These are phyloP conservation scores for Escarpia spicata DNA, from an alignment of 2,888 invertebrate species.

Conservation along the genomic window DNA sequence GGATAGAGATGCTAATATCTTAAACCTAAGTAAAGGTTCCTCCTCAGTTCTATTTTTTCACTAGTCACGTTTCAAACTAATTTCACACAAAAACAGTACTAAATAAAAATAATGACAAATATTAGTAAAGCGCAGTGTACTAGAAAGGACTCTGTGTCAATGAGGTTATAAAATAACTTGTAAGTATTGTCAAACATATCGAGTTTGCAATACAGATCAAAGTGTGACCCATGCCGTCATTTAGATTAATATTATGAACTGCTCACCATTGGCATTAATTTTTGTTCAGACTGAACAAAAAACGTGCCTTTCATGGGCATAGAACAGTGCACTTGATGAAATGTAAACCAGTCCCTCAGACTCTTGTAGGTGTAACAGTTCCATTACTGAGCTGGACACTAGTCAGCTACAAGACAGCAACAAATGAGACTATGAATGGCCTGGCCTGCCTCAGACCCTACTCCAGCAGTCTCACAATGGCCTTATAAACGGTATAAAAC, in stretches of 20 bases:
- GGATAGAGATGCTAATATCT: neutral
- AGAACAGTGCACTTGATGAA: neutral
- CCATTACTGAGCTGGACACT: conserved; percentile 1
- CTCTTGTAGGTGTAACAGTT: neutral
- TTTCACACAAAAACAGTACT: no score
- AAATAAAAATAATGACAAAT: no score
- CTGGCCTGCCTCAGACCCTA: neutral
- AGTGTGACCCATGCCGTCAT: neutral
- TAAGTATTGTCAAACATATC: neutral
- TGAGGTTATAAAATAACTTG: neutral
- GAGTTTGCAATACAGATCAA: neutral
- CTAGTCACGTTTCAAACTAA: no score
- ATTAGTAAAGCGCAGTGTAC: no score
- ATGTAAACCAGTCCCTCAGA: neutral
- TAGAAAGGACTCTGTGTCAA: no score
- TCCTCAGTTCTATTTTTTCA: no score
- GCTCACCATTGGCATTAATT: neutral
- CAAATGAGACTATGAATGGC: conserved; percentile 11
- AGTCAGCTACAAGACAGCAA: neutral
- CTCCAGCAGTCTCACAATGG: neutral
- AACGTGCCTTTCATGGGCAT: neutral
- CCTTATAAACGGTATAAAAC: neutral
- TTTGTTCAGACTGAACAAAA: neutral
- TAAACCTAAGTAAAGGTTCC: neutral
- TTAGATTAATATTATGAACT: neutral